Evolutionary conservation across 2,888 invertebrate genomes (phyloP).

Genomic region (Anaspis maculata): DNA sequence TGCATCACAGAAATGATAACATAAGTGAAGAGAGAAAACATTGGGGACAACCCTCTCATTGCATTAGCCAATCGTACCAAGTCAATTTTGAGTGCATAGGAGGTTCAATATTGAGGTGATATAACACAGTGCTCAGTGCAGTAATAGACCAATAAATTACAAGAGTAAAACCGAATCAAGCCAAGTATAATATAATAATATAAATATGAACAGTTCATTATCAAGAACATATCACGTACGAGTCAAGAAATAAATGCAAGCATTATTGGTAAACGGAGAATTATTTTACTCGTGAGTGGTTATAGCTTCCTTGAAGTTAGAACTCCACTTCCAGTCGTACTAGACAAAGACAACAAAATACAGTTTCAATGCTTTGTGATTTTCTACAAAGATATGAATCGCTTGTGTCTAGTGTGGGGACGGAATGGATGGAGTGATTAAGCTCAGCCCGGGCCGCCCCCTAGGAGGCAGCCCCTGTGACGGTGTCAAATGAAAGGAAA

Average conservation of each 20-base stretch:
- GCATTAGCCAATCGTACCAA: too few species aligned
- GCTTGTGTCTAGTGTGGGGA: constrained; percentile 11
- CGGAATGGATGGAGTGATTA: too few species aligned
- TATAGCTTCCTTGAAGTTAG: constrained; percentile 95
- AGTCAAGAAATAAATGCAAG: constrained; percentile 40
- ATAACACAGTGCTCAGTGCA: constrained; percentile 20
- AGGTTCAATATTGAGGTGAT: too few species aligned
- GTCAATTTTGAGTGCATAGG: too few species aligned
- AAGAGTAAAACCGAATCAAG: constrained; percentile 36
- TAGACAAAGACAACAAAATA: constrained; percentile 45
- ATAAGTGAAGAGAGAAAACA: too few species aligned
- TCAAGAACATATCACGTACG: constrained; percentile 43
- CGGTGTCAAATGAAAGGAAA: too few species aligned
- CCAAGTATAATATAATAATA: constrained; percentile 28
- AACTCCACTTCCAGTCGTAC: constrained; percentile 95
- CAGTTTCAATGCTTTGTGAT: constrained; percentile 27
- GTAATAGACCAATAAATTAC: constrained; percentile 39
- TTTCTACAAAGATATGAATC: background rate
- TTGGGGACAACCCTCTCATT: too few species aligned
- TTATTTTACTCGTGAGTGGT: constrained; percentile 75
- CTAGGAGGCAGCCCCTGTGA: too few species aligned
- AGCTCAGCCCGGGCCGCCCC: too few species aligned
- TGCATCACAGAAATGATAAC: too few species aligned
- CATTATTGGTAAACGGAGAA: constrained; percentile 44
- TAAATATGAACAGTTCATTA: constrained; percentile 39